Evolutionary conservation across 2,797 vertebrate species (phyloP).

Genomic region (Borostomias antarcticus): DNA sequence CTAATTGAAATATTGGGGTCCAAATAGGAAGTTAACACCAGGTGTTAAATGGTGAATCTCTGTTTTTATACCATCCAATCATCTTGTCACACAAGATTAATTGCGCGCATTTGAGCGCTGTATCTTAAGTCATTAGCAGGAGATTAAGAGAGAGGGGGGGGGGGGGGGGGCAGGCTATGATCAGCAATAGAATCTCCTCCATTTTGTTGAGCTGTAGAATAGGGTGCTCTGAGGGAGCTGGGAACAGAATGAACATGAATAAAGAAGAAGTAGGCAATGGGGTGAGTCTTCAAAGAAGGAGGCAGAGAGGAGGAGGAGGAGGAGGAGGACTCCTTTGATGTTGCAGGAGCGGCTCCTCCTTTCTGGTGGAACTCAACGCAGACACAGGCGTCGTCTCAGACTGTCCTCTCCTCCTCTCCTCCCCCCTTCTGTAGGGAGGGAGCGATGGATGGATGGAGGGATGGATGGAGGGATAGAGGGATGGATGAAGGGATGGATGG

Average conservation of each 20-base stretch:
- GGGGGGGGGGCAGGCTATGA: background rate
- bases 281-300: conserved; percentile 20
- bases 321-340: conserved; percentile 25
- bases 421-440: conserved; percentile 1
- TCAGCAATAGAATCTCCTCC: background rate
- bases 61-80: conserved; percentile 27
- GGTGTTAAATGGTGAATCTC: conserved; percentile 24
- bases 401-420: background rate
- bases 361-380: conserved; percentile 5
- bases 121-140: background rate
- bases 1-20: background rate
- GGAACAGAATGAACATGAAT: conserved; percentile 7
- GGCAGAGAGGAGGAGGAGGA: background rate
- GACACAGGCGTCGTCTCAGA: no score
- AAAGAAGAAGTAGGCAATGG: background rate
- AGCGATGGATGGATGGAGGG: conserved; percentile 38
- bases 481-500: no score
- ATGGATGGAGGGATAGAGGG: no score
- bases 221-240: conserved; percentile 3
- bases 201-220: background rate
- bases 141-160: background rate
- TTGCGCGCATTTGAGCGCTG: background rate
- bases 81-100: conserved; percentile 39
- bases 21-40: conserved; percentile 6
- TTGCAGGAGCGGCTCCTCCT: conserved; percentile 3